Evolutionary conservation across 2,888 invertebrate species (phyloP).

Genomic region (Oscheius sp.): DNA sequence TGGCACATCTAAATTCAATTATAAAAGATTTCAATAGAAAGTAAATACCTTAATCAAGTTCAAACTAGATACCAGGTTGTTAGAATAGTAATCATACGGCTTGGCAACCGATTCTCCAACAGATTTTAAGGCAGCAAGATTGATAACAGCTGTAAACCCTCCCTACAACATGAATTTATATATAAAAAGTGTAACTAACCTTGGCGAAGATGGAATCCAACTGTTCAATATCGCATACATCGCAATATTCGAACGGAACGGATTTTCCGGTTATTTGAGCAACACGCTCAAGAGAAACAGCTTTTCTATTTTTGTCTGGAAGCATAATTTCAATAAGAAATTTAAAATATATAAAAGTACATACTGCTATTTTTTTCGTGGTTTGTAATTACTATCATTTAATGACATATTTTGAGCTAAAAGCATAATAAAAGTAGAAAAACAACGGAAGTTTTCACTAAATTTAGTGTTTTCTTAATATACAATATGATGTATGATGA

Average conservation of each 20-base stretch:
- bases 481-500: too few relatives aligned
- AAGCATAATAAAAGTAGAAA: too few relatives aligned
- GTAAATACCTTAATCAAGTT: slow-evolving; percentile 83
- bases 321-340: neutral
- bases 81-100: slow-evolving; percentile 90
- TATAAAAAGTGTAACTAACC: slow-evolving; percentile 25
- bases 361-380: too few relatives aligned
- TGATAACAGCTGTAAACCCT: slow-evolving; percentile 87
- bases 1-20: slow-evolving; percentile 80
- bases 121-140: slow-evolving; percentile 94
- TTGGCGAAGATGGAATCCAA: slow-evolving; percentile 57
- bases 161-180: neutral
- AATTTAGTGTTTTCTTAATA: too few relatives aligned
- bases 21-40: neutral
- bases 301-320: slow-evolving; percentile 42
- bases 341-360: neutral
- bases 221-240: slow-evolving; percentile 52
- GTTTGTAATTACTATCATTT: neutral
- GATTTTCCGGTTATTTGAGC: slow-evolving; percentile 82
- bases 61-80: slow-evolving; percentile 90
- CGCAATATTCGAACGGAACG: slow-evolving; percentile 68
- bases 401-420: too few relatives aligned
- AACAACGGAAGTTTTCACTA: too few relatives aligned
- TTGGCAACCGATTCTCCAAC: slow-evolving; percentile 93
- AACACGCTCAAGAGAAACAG: slow-evolving; percentile 78